These are phyloP conservation scores for Formicarius rufipectus DNA, from an alignment of 2,113 vertebrate genomes.

Conservation along the genomic window DNA sequence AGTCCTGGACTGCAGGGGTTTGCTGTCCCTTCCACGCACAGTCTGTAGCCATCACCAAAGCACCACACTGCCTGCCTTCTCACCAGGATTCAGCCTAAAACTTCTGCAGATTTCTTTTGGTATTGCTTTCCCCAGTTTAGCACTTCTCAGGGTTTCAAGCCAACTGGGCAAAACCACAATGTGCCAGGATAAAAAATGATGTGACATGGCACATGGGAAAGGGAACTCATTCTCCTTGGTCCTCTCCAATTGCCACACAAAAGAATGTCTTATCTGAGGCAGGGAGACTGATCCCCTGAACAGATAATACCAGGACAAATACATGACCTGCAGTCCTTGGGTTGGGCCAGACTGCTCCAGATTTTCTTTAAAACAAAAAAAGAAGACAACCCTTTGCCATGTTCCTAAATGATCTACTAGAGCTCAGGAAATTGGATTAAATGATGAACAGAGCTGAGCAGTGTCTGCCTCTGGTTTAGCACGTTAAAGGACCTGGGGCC, in stretches of 20 bases:
- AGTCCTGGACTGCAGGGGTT: background rate
- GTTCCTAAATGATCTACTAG: background rate
- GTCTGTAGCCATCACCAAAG: background rate
- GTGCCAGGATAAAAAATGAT: background rate
- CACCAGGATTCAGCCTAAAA: background rate
- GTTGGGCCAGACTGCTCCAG: background rate
- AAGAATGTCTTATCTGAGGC: background rate
- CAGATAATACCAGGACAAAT: background rate
- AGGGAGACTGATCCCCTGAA: background rate
- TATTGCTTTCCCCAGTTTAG: background rate
- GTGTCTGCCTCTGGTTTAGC: background rate
- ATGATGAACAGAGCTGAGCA: background rate
- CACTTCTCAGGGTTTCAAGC: background rate
- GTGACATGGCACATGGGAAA: too few species aligned
- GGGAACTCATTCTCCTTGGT: background rate
- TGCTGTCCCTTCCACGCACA: background rate
- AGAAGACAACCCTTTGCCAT: background rate
- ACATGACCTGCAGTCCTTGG: background rate
- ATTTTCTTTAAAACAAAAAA: background rate
- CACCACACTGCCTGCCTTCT: fast-evolving
- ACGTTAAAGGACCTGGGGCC: background rate
- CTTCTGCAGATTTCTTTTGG: background rate
- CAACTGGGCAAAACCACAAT: background rate
- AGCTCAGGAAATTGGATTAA: background rate
- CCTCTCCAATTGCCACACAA: background rate